These are phyloP conservation scores for Carollia perspicillata DNA, from an alignment of 2,113 vertebrate genomes.

Conservation along the genomic window DNA sequence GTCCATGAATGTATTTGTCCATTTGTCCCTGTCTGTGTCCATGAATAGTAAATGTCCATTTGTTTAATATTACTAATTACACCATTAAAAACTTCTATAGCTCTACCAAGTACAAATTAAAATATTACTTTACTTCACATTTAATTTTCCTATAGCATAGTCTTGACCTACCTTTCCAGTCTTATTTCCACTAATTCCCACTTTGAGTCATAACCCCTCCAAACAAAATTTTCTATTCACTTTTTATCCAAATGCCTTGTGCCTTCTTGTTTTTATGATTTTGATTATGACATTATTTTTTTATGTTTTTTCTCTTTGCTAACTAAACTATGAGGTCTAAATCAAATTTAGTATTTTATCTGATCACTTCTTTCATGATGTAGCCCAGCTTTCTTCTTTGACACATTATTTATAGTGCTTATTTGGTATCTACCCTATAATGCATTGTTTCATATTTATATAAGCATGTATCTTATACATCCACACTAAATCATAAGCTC, in stretches of 20 bases:
- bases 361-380: background rate
- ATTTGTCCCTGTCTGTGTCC: too few species aligned
- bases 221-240: background rate
- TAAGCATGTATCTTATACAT: background rate
- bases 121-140: background rate
- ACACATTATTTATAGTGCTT: background rate
- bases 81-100: background rate
- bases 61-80: background rate
- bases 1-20: too few species aligned
- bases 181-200: background rate
- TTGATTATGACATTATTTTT: background rate
- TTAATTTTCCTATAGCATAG: background rate
- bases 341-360: background rate
- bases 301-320: background rate
- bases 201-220: background rate
- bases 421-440: background rate
- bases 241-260: background rate
- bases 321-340: background rate
- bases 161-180: background rate
- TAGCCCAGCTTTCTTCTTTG: background rate
- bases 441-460: background rate
- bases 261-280: background rate
- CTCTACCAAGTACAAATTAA: conserved; percentile 36
- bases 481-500: background rate
- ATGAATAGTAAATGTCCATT: background rate